Conservation (phyloP, 2,888 invertebrate genomes). For the Cremastobaeus sp. region DNA sequence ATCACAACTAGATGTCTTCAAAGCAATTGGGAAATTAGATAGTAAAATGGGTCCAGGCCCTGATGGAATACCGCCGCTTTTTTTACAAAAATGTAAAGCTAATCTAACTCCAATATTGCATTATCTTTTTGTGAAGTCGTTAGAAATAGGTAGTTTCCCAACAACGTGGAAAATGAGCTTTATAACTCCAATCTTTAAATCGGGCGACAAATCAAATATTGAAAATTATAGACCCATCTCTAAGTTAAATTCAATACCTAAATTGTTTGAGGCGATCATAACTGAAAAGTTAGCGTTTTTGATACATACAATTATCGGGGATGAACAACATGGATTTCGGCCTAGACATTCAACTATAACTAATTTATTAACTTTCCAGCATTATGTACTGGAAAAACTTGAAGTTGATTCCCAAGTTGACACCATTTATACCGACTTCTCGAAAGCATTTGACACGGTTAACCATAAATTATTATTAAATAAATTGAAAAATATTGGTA, state of each 20-base stretch:
- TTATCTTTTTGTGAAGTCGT: neutral
- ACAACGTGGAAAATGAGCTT: conserved; percentile 1
- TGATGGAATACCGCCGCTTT: neutral
- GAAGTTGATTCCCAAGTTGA: conserved; percentile 3
- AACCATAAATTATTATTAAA: neutral
- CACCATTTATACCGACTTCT: too few relatives aligned
- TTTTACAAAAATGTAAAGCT: conserved; percentile 2
- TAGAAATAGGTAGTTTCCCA: neutral
- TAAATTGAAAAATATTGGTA: neutral
- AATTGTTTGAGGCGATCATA: too few relatives aligned
- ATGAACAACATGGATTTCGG: too few relatives aligned
- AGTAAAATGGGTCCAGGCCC: neutral
- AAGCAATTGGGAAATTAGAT: too few relatives aligned
- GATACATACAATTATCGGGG: too few relatives aligned
- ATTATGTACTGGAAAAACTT: neutral
- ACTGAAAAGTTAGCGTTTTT: too few relatives aligned
- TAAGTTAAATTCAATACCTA: too few relatives aligned
- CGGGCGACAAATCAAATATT: neutral
- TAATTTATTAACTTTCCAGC: neutral
- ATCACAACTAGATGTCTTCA: too few relatives aligned
- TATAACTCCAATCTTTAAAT: conserved; percentile 1
- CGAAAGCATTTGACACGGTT: too few relatives aligned
- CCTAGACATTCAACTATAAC: too few relatives aligned
- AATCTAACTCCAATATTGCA: neutral
- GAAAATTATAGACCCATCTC: conserved; percentile 1